Evolutionary conservation across 2,888 invertebrate species (phyloP).

Genomic region (Thera britannica): DNA sequence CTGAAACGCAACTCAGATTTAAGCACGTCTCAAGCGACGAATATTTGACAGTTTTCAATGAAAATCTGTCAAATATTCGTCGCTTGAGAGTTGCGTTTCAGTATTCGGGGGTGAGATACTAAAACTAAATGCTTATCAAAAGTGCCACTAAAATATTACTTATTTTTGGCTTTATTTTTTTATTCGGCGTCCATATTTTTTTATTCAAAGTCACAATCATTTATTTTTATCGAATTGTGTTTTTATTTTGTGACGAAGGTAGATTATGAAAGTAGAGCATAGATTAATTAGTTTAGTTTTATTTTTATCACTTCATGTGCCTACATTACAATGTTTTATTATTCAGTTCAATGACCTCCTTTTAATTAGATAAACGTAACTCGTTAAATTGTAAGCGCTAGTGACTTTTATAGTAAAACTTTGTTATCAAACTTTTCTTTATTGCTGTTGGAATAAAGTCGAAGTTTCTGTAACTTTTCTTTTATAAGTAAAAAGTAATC

Average conservation of each 20-base stretch:
- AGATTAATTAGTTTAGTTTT: background rate
- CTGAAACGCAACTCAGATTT: too few relatives aligned
- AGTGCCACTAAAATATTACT: too few relatives aligned
- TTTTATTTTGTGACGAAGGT: background rate
- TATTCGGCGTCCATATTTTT: too few relatives aligned
- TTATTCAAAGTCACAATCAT: too few relatives aligned
- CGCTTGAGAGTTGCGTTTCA: too few relatives aligned
- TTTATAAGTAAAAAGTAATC: conserved; percentile 7
- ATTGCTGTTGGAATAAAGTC: conserved; percentile 2
- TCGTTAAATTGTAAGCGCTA: conserved; percentile 45
- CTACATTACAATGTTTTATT: conserved; percentile 42
- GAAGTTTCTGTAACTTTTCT: conserved; percentile 5
- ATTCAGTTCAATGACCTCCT: conserved; percentile 59
- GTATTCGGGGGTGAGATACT: too few relatives aligned
- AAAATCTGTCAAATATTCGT: too few relatives aligned
- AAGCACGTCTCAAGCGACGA: too few relatives aligned
- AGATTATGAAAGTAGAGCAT: background rate
- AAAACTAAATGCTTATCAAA: too few relatives aligned
- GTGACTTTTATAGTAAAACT: conserved; percentile 21
- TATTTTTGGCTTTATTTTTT: too few relatives aligned
- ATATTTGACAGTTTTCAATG: too few relatives aligned
- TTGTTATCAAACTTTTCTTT: conserved; percentile 5
- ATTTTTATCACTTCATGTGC: conserved; percentile 18
- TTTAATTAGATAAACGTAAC: conserved; percentile 56
- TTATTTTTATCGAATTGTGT: background rate